Base-by-base conservation (phyloP, 2,797 vertebrate genomes). In the Chloroceryle inda region DNA sequence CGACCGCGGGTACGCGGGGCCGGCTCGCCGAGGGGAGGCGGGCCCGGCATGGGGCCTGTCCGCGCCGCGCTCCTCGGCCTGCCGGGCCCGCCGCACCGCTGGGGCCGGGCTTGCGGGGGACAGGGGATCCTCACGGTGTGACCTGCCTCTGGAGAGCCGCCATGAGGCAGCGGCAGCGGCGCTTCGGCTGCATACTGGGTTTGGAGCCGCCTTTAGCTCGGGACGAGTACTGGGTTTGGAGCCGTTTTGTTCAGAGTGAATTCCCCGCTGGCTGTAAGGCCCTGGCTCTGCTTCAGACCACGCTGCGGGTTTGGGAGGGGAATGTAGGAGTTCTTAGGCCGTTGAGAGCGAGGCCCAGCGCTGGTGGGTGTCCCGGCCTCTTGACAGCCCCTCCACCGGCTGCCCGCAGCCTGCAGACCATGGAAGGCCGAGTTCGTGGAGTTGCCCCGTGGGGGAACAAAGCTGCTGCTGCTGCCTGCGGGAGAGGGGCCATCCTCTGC, bases 141-240 rank as follows among this genome's bases (percentile, higher is more conserved):
- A 3, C 6, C 19, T 5, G 6, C 33, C 4, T 1, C n/a, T 22
- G 0, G 21, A 13, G 61, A 2, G 9, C 0, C 11, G 8, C 5
- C 37, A 4, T 0, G 58, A 27, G 31, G 12, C 23, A 14, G 11
- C 35, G 3, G 63, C 63, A 10, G 55, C 37, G 52, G 23, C 29
- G 6, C 0, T 7, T 19, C 55, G 49, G 44, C 18, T 4, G 0
- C 11, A 0, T 1, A 0, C 2, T 3, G 64, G 10, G 3, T 2
- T 1, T 0, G 85, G 50, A 10, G 42, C 66, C 13, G 88, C 79
- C 15, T 4, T 0, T 11, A 45, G 7, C 0, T 7, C 23, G 59
- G 53, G 49, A 17, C 3, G 0, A 10, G 0, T 1, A 0, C 3
- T 3, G 63, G 9, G 2, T 2, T 0, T 0, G 85, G 45, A 10